Evolutionary conservation across 1,140 invertebrate species (phyloP).

Genomic region (Bombus superbus): DNA sequence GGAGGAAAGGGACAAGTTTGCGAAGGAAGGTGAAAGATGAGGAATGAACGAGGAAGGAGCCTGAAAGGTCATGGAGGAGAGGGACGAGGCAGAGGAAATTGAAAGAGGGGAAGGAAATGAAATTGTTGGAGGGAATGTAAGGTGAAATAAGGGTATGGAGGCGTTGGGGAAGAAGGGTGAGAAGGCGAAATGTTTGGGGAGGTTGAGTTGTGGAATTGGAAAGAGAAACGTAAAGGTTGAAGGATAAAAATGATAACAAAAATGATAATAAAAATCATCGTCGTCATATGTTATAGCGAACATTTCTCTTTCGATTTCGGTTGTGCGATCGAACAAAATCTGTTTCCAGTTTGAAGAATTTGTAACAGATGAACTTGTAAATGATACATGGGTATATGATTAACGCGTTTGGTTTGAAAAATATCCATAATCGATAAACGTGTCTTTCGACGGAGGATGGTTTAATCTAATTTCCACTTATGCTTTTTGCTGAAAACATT

Average conservation of each 20-base stretch:
- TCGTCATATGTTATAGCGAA: not conserved
- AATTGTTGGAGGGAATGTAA: not conserved
- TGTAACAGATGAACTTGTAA: no score
- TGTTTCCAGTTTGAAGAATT: not conserved
- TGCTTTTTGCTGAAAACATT: no score
- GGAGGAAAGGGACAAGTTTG: slow-evolving; percentile 15
- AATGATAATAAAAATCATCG: not conserved
- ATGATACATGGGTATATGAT: no score
- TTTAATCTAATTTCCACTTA: no score
- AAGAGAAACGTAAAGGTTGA: no score
- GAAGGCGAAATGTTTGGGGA: not conserved
- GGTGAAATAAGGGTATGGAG: not conserved
- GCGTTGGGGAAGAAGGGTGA: no score
- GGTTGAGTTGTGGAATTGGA: not conserved
- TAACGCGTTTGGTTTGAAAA: no score
- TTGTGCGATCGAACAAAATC: not conserved
- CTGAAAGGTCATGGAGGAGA: no score
- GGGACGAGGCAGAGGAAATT: not conserved
- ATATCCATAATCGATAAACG: no score
- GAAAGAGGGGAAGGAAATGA: slow-evolving; percentile 16
- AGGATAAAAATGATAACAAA: not conserved
- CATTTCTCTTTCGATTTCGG: not conserved
- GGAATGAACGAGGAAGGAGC: not conserved
- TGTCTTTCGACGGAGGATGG: not conserved
- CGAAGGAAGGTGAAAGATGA: slow-evolving; percentile 11